Evolutionary conservation across 2,888 invertebrate genomes (phyloP).

Genomic region (Drosophila robusta): DNA sequence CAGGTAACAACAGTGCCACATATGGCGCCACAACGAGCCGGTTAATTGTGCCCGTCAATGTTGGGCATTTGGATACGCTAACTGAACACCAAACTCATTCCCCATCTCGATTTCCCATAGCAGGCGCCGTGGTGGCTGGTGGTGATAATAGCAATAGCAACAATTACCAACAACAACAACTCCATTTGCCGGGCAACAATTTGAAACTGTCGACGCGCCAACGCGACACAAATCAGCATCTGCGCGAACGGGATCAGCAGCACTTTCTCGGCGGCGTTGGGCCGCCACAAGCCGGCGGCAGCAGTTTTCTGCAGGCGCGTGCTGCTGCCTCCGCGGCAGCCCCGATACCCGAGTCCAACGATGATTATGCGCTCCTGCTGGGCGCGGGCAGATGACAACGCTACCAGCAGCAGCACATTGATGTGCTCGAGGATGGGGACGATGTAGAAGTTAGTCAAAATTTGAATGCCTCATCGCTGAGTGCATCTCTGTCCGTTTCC

Average conservation of each 20-base stretch:
- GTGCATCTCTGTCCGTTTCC: conserved; percentile 79
- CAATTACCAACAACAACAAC: conserved; percentile 80
- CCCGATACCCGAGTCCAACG: conserved; percentile 80
- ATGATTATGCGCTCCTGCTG: conserved; percentile 78
- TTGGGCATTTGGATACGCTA: conserved; percentile 50
- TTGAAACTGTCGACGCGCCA: conserved; percentile 62
- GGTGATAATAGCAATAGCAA: conserved; percentile 66
- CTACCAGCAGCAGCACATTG: conserved; percentile 62
- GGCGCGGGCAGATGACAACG: conserved; percentile 83
- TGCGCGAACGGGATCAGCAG: conserved; percentile 67
- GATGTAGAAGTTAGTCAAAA: conserved; percentile 76
- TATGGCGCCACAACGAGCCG: conserved; percentile 70
- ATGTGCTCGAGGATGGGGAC: conserved; percentile 63
- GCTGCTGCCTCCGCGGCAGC: conserved; percentile 64
- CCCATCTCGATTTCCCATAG: conserved; percentile 71
- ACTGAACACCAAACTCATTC: conserved; percentile 63
- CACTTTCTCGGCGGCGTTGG: conserved; percentile 63
- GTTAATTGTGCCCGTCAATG: conserved; percentile 58
- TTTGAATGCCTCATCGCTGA: conserved; percentile 74
- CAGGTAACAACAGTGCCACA: conserved; percentile 51
- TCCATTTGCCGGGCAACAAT: conserved; percentile 60
- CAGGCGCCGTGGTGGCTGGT: conserved; percentile 50
- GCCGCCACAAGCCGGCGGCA: conserved; percentile 60
- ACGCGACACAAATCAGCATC: conserved; percentile 71
- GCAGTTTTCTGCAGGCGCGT: conserved; percentile 77